These are phyloP conservation scores for Thelaira solivaga DNA, from an alignment of 2,888 invertebrate genomes.

Conservation along the genomic window DNA sequence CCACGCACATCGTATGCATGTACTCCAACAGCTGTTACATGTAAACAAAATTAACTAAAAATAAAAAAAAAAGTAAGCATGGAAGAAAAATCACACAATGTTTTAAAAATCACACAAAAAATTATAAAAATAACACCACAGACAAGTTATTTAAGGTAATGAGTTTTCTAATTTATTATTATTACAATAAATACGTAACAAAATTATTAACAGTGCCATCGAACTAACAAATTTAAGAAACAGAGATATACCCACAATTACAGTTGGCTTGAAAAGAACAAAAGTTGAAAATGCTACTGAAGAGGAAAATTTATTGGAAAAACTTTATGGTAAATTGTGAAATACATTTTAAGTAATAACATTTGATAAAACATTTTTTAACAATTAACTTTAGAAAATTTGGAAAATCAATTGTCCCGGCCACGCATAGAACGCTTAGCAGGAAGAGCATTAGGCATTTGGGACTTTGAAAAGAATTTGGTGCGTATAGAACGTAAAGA, in stretches of 20 bases:
- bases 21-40: slow-evolving; percentile 1
- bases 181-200: too few relatives aligned
- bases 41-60: slow-evolving; percentile 37
- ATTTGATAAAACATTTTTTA: neutral
- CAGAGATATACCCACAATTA: slow-evolving; percentile 62
- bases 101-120: slow-evolving; percentile 11
- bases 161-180: neutral
- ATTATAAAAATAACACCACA: slow-evolving; percentile 67
- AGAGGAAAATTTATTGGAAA: slow-evolving; percentile 68
- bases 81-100: neutral
- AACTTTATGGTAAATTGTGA: slow-evolving; percentile 66
- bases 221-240: slow-evolving; percentile 68
- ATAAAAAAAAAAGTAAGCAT: neutral
- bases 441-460: slow-evolving; percentile 70
- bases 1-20: neutral
- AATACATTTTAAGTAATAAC: neutral
- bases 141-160: slow-evolving; percentile 67
- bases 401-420: slow-evolving; percentile 68
- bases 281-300: slow-evolving; percentile 61
- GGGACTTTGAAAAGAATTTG: slow-evolving; percentile 68
- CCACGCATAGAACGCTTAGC: slow-evolving; percentile 71
- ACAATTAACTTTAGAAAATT: slow-evolving; percentile 64
- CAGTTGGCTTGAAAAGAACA: slow-evolving; percentile 69
- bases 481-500: slow-evolving; percentile 72
- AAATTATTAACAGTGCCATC: slow-evolving; percentile 66